Percentiles rank a stretch among this genome's conserved stretches.
Evolutionary conservation across 2,113 vertebrate genomes (phyloP).

Genomic region (Hydrolagus affinis): DNA sequence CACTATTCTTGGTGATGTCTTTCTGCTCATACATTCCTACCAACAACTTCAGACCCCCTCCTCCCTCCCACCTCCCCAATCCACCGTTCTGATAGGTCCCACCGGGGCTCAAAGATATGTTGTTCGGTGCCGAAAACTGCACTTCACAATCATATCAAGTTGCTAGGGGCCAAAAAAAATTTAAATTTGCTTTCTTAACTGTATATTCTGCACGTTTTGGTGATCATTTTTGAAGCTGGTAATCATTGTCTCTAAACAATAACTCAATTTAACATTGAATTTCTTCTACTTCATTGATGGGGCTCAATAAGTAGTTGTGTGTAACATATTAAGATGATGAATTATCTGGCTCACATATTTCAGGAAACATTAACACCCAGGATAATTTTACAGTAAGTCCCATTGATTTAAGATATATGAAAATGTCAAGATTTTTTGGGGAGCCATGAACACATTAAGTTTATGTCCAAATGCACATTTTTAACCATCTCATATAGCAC

Average conservation of each 20-base stretch:
- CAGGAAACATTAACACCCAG: not conserved
- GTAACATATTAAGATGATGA: not conserved
- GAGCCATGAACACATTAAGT: not conserved
- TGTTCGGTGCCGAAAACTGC: not conserved
- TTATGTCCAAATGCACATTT: not conserved
- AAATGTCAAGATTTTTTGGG: not conserved
- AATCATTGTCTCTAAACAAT: no score
- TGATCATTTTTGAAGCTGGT: not conserved
- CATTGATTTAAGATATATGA: not conserved
- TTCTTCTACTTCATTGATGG: no score
- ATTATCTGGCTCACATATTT: not conserved
- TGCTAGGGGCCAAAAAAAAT: not conserved
- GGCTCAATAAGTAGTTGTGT: not conserved
- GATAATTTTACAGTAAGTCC: not conserved
- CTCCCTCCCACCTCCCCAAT: no score
- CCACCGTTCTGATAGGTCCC: not conserved
- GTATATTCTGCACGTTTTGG: not conserved
- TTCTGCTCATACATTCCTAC: no score
- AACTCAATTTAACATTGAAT: no score
- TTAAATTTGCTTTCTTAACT: not conserved
- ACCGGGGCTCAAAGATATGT: not conserved
- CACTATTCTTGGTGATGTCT: no score
- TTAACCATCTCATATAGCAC: not conserved
- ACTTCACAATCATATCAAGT: not conserved
- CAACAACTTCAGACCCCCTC: no score